Percentiles rank a stretch among this genome's conserved stretches.
These are phyloP conservation scores for Anastrepha obliqua DNA, from an alignment of 1,140 invertebrate genomes.

Conservation along the genomic window DNA sequence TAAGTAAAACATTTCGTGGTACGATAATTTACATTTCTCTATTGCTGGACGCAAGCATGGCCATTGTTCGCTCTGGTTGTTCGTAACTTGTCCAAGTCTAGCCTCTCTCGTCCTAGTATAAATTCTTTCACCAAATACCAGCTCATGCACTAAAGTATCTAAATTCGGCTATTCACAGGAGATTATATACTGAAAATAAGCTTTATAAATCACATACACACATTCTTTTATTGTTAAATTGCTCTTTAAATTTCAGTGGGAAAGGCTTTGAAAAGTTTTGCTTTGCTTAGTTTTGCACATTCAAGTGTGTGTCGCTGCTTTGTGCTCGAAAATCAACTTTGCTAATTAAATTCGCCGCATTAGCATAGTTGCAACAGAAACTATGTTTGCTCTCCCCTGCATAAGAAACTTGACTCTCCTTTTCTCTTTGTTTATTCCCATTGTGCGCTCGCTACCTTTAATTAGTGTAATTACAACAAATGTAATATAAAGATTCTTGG, in stretches of 20 bases:
- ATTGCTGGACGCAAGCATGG: no score
- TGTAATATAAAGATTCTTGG: slow-evolving; percentile 25
- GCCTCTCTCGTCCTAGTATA: no score
- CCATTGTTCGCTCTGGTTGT: no score
- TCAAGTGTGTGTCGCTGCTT: not conserved
- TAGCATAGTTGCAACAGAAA: slow-evolving; percentile 21
- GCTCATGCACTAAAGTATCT: no score
- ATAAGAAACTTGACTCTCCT: not conserved
- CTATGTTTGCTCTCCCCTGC: not conserved
- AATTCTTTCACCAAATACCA: no score
- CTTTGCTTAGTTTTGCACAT: slow-evolving; percentile 13
- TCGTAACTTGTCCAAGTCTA: no score
- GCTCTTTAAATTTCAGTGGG: not conserved
- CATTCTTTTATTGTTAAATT: not conserved
- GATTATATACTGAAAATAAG: no score
- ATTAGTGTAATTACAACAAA: slow-evolving; percentile 34
- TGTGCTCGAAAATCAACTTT: slow-evolving; percentile 14
- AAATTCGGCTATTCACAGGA: no score
- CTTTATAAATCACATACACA: no score
- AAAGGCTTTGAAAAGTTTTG: slow-evolving; percentile 6
- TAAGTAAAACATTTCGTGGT: no score
- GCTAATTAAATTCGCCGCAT: slow-evolving; percentile 50
- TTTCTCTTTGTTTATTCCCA: not conserved
- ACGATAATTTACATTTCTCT: no score
- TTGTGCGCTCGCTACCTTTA: slow-evolving; percentile 7